A percentile compares a stretch with the other conserved stretches of the same genome.
Evolutionary conservation across 1,140 invertebrate genomes (phyloP).

Genomic region (Oedothorax gibbosus): DNA sequence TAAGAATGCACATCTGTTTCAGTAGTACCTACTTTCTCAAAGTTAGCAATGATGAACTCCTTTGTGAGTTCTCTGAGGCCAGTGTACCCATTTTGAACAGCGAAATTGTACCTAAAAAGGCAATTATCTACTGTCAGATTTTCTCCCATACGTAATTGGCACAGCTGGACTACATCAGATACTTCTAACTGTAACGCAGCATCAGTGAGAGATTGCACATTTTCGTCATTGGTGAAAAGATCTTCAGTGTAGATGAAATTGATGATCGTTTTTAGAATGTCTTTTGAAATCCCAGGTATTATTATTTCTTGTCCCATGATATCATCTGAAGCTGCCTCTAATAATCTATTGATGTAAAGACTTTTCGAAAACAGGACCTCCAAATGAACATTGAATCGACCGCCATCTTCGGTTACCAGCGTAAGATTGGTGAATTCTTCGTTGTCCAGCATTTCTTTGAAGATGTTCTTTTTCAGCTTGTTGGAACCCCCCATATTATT

Average conservation of each 20-base stretch:
- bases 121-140: slow-evolving; percentile 75
- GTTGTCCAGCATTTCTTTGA: slow-evolving; percentile 30
- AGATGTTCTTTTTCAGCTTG: neutral
- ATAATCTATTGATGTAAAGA: slow-evolving; percentile 78
- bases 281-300: slow-evolving; percentile 66
- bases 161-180: slow-evolving; percentile 71
- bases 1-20: too few relatives aligned
- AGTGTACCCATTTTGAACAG: slow-evolving; percentile 76
- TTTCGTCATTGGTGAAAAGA: slow-evolving; percentile 73
- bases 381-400: slow-evolving; percentile 75
- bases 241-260: slow-evolving; percentile 78
- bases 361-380: slow-evolving; percentile 76
- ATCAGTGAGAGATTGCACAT: slow-evolving; percentile 75
- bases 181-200: slow-evolving; percentile 77
- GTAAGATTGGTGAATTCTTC: slow-evolving; percentile 39
- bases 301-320: slow-evolving; percentile 66
- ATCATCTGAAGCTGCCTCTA: slow-evolving; percentile 71
- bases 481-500: neutral
- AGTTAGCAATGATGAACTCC: slow-evolving; percentile 23
- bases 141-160: slow-evolving; percentile 73
- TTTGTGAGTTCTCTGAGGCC: slow-evolving; percentile 64
- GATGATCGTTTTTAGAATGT: slow-evolving; percentile 72
- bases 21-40: slow-evolving; percentile 27
- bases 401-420: slow-evolving; percentile 72
- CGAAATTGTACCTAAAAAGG: slow-evolving; percentile 78